Conservation (phyloP, 1,140 invertebrate genomes). For the Tachypleus tridentatus region DNA sequence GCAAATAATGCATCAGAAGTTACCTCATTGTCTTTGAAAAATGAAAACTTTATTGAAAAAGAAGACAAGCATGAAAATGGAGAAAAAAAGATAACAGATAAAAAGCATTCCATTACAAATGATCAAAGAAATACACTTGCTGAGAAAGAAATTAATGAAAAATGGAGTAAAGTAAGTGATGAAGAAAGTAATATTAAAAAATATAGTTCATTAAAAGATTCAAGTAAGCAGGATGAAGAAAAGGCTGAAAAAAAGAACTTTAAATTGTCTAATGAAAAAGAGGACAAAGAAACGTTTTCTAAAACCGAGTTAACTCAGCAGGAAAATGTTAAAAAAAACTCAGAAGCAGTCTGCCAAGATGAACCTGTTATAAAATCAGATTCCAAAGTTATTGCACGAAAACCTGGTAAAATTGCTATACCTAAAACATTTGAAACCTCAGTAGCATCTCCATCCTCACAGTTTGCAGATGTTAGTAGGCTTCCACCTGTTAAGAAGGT, state of each 20-base stretch:
- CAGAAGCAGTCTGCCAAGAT: background rate
- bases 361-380: conserved; percentile 3
- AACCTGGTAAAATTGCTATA: conserved; percentile 19
- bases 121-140: background rate
- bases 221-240: no score
- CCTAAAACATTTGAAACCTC: conserved; percentile 18
- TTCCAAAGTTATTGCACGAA: conserved; percentile 6
- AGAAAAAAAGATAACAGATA: background rate
- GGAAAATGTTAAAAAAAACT: no score
- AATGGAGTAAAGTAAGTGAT: background rate
- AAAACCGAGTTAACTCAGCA: no score
- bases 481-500: no score
- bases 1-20: background rate
- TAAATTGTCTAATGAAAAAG: no score
- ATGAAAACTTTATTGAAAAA: background rate
- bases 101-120: background rate
- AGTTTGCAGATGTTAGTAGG: background rate
- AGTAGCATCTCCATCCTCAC: conserved; percentile 16
- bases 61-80: conserved; percentile 10
- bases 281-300: no score
- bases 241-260: no score
- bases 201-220: no score
- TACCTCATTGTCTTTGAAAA: background rate
- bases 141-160: background rate
- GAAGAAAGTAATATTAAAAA: no score